phyloP scores from a whole-genome alignment of 2,113 vertebrate genomes.

The Seriola dumerili region DNA sequence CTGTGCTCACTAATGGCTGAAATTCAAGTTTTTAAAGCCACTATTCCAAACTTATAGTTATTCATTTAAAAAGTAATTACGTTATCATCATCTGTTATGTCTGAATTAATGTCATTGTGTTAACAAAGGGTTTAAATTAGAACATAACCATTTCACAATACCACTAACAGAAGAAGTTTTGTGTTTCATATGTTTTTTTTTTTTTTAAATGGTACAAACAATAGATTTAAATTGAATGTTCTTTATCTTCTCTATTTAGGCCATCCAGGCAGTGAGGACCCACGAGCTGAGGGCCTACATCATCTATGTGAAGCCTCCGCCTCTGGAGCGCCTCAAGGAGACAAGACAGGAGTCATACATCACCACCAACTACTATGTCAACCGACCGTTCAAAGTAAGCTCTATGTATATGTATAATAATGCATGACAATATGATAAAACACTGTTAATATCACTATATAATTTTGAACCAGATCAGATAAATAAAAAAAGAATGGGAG shows the following conservation, averaged over 20 bases:
- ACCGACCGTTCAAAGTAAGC: slow-evolving; percentile 89
- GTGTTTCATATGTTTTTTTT: not conserved
- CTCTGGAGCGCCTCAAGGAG: slow-evolving; percentile 85
- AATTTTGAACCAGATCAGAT: no score
- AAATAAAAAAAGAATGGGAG: no score
- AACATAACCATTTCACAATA: no score
- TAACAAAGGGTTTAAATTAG: no score
- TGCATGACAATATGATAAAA: no score
- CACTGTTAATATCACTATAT: no score
- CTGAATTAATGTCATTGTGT: not conserved
- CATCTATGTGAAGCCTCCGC: slow-evolving; percentile 94
- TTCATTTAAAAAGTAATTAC: no score
- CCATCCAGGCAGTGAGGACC: slow-evolving; percentile 89
- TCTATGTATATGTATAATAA: not conserved
- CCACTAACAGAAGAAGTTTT: not conserved
- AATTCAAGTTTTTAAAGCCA: no score
- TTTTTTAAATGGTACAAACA: not conserved
- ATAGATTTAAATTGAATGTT: not conserved
- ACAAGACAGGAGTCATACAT: slow-evolving; percentile 90
- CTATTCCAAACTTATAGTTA: no score
- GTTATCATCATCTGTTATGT: no score
- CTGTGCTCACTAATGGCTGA: no score
- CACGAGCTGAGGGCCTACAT: slow-evolving; percentile 92
- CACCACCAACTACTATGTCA: slow-evolving; percentile 92
- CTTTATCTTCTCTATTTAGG: slow-evolving; percentile 73